Percentiles rank a stretch among this genome's conserved stretches.
These are phyloP conservation scores for Falco punctatus DNA, from an alignment of 2,113 vertebrate species.

Conservation along the genomic window DNA sequence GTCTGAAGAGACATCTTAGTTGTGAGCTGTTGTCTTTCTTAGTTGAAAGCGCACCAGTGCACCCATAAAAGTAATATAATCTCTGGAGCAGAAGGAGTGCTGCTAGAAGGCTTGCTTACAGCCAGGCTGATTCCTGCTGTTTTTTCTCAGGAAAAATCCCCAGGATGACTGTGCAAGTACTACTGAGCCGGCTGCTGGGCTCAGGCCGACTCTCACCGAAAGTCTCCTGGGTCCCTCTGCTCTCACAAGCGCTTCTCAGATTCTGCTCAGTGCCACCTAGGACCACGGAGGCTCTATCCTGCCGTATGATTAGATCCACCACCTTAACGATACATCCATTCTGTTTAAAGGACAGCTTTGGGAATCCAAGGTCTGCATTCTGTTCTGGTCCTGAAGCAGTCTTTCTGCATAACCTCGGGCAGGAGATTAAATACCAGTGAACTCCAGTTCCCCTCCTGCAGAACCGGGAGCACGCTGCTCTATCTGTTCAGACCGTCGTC, in stretches of 20 bases:
- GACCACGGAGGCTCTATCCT: fast-evolving
- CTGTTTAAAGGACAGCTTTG: not conserved
- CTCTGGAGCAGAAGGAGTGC: not conserved
- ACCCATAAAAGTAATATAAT: constrained; percentile 10
- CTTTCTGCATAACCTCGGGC: not conserved
- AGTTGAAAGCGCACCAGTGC: not conserved
- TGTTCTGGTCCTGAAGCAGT: not conserved
- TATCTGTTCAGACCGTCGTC: not conserved
- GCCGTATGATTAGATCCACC: not conserved
- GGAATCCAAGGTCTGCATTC: not conserved
- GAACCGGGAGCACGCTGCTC: not conserved
- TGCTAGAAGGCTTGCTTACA: not conserved
- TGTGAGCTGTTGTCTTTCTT: not conserved
- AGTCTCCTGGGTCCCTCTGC: not conserved
- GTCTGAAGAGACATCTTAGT: not conserved
- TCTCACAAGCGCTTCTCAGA: not conserved
- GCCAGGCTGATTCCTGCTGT: not conserved
- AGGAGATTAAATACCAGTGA: not conserved
- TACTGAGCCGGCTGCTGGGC: not conserved
- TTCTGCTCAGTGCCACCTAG: not conserved
- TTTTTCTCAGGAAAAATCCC: not conserved
- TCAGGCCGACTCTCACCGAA: not conserved
- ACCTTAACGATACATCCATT: not conserved
- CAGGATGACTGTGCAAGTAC: not conserved
- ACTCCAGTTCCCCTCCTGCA: not conserved